Evolutionary conservation across 2,888 invertebrate species (phyloP), one percentile per base, ranked within the genome.

Genomic region (Tanytarsus gracilentus): DNA sequence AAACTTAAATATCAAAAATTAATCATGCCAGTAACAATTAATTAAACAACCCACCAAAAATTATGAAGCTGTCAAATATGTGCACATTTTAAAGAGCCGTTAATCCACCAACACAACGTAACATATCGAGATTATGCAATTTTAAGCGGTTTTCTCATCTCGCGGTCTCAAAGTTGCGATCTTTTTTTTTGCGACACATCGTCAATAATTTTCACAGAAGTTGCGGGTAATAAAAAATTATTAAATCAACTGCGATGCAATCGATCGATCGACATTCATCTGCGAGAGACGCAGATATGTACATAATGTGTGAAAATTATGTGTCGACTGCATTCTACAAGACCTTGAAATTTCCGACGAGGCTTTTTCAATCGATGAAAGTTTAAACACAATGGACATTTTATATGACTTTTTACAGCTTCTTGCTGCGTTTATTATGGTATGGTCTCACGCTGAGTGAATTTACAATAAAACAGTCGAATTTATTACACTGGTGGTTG

Each of bases 101-200:
- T 36, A 36, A 14, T 36, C 36, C 36, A 36, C 14, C 4, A 36
- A 14, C 36, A 6, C 36, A 36, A 44, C 44, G 44, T 44, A 44
- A 44, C 44, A 18, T 11, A 11, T 21, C 16, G 16, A 36, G 16
- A 18, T 44, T 44, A 44, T 44, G 44, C 44, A 44, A 44, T 23
- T 44, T 44, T 21, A 11, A 21, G 21, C 21, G 44, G 21, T 44
- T 44, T 44, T 44, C 21, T 9, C 23, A 23, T 44, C 23, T 6
- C 23, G 7, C 5, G 18, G 9, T 21, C 9, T 16, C 16, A 2
- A 16, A 23, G 18, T 23, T 9, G 44, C 44, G 44, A 44, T 44
- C 44, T 44, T 23, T 44, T 44, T n/a, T 33, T 44, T 44, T 44
- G 44, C 44, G 44, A 44, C 44, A 44, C 36, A 36, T 36, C 36